Base-by-base conservation (phyloP, 2,797 vertebrate genomes). In the Knipowitschia caucasica region DNA sequence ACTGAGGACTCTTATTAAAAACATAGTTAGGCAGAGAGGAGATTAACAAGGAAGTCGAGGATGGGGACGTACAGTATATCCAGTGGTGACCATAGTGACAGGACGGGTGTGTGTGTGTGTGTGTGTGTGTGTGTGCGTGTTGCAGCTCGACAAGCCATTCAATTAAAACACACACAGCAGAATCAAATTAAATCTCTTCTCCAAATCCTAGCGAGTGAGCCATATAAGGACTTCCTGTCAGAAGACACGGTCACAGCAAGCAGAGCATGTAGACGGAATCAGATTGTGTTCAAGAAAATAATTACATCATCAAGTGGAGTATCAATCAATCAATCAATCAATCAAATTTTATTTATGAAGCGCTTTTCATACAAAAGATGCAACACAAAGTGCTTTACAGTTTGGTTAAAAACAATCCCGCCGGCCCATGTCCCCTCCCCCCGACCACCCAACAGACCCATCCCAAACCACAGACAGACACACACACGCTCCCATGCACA, bases 1-100 rank as follows among this genome's bases (percentile, higher is more conserved):
- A 46, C n/a, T n/a, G n/a, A n/a, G n/a, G n/a, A n/a, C 27, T 62
- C 12, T 54, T 64, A 74, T 69, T 67, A 59, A 69, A 71, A 70
- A 56, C 21, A 52, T 65, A 62, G 74, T 77, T 73, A 55, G 46
- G 64, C 2, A 12, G 51, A 4, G 17, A 29, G 21, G 18, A 12
- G 52, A 64, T 39, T 61, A 61, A 60, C 2, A 24, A 58, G 24
- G 29, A 24, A 9, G 33, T n/a, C n/a, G n/a, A n/a, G 6, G 26
- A 60, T 56, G 50, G 45, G 12, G 59, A 4, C 50, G 24, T 53
- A 47, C 34, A 55, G 12, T 58, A 27, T 52, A 27, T 52, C 45
- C 59, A 18, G 45, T 21, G 42, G 61, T 61, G 67, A 26, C 47
- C 59, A 69, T 67, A 78, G 60, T 69, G 50, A 63, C 61, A 46